phyloP scores from a whole-genome alignment of 2,888 invertebrate genomes.

The Trissonchulus latispiculum region DNA sequence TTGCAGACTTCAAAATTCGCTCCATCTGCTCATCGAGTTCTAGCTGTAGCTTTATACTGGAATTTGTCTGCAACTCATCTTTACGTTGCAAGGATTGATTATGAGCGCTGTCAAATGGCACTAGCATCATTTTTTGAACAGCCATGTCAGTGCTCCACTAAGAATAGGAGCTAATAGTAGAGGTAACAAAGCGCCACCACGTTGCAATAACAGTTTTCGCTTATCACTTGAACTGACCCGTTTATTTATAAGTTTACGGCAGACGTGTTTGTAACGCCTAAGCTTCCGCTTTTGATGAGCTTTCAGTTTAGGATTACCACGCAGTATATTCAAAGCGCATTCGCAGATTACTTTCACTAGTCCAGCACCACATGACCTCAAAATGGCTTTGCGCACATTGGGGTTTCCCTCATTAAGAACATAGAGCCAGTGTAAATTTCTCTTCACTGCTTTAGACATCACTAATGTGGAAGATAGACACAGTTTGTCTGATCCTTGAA shows the following conservation, averaged over 20 bases:
- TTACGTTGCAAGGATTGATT: no score
- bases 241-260: background rate
- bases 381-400: background rate
- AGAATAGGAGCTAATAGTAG: background rate
- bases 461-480: no score
- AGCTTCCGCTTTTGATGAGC: background rate
- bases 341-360: background rate
- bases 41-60: no score
- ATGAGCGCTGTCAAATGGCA: background rate
- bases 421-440: no score
- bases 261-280: background rate
- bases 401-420: no score
- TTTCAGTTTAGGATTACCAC: background rate
- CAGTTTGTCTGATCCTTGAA: no score
- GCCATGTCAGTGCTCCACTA: background rate
- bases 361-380: background rate
- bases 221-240: no score
- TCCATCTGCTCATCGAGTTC: no score
- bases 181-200: slow-evolving; percentile 1
- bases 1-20: no score
- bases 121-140: slow-evolving; percentile 2
- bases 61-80: no score
- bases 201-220: background rate
- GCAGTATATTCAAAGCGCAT: slow-evolving; percentile 4
- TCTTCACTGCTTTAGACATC: no score